Evolutionary conservation across 1,140 invertebrate species (phyloP).

Genomic region (Chironomus striatipennis): DNA sequence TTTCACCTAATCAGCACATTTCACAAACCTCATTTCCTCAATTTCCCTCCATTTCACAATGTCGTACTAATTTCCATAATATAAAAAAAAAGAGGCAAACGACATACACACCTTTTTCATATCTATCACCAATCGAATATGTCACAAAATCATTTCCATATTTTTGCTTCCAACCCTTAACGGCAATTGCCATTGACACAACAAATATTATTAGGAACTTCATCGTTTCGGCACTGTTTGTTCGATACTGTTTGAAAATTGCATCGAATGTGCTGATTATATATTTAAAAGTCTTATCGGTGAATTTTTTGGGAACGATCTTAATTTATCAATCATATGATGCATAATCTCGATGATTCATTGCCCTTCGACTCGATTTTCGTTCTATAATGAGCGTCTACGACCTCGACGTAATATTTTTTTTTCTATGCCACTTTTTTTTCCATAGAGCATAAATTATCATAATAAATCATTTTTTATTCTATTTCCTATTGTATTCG

Average conservation of each 20-base stretch:
- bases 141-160: conserved; percentile 21
- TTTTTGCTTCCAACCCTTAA: neutral
- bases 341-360: neutral
- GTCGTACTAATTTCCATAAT: too few species aligned
- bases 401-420: neutral
- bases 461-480: neutral
- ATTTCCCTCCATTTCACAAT: too few species aligned
- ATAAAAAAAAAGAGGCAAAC: neutral
- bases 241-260: neutral
- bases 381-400: neutral
- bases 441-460: conserved; percentile 2
- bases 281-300: neutral
- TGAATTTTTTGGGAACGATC: neutral
- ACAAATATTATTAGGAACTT: neutral
- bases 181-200: neutral
- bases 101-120: conserved; percentile 9
- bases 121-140: conserved; percentile 18
- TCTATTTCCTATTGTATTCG: conserved; percentile 5
- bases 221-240: neutral
- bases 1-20: too few species aligned
- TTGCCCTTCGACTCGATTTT: neutral
- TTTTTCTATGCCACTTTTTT: neutral
- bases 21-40: too few species aligned
- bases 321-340: neutral
- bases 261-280: neutral